Base-by-base conservation (phyloP, 2,797 vertebrate genomes). In the Pangasius krempfi region DNA sequence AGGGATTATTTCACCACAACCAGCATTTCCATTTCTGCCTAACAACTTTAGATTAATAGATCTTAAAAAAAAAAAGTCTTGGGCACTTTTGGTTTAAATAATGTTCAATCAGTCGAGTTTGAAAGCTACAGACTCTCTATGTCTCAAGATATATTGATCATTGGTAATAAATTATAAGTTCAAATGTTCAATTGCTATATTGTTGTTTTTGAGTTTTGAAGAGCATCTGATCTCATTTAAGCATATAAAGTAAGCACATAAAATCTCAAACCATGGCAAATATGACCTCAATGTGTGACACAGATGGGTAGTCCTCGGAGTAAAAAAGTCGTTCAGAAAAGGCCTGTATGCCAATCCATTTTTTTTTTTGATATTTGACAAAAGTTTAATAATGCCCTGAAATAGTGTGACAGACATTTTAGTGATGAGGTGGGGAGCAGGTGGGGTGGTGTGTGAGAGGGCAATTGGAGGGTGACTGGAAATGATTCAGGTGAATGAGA, bases 211-310 rank as follows among this genome's bases (percentile, higher is more conserved):
- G 25, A 52, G 6, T 78, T 54, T 54, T 78, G 25, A 33, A 80
- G 47, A 52, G 44, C 16, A 54, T n/a, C 14, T 87, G 3, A 86
- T 88, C 87, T 93, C 89, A 90, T 91, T 89, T 20, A 64, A 90
- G 88, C 68, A 81, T 5, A 40, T 40, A 40, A 40, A 40, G 5
- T 40, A 40, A 40, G 40, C 40, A 40, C 40, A 73, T 22, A 40
- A 86, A 87, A 56, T 94, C 87, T 88, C 88, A 37, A 1, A 30
- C 89, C 75, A 92, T 79, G 5, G 72, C 88, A 33, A 89, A 93
- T 91, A 92, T 85, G 56, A 88, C 89, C 84, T 91, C 88, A 81
- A 90, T 73, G 78, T 89, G 70, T 73, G 56, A 25, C 30, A 87
- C 25, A 83, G 30, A 66, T 54, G 68, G 30, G 7, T 9, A 30